Evolutionary conservation across 2,888 invertebrate species (phyloP), one percentile per base, ranked within the genome.

Genomic region (Pristionchus arcanus): DNA sequence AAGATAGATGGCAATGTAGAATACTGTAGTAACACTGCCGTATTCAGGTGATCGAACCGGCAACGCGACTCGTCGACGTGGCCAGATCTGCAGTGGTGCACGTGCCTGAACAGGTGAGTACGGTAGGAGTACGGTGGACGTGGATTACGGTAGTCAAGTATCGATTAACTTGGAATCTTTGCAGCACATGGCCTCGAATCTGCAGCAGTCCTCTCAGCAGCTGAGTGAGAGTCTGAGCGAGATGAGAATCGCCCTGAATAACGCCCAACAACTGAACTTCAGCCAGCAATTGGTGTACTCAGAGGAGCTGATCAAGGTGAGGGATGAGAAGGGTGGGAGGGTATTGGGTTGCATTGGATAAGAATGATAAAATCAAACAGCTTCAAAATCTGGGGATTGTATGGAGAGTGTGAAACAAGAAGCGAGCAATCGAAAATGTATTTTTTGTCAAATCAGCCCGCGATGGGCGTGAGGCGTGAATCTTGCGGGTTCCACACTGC

Each of bases 11-110:
- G 42, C 21, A 34, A 16, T 25, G 34, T 31, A 42, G 28, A 25
- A 3, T 87, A 71, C 71, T 71, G 68, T 87, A 87, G 1, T 21
- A 63, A 34, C 34, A 1, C 31, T 34, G 13, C 25, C 42, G 25
- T 42, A 87, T 87, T 21, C 86, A 91, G 86, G 83, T 91, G 42
- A 91, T 95, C 11, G 93, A 95, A 94, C 96, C 96, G n/a, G 95
- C 95, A 42, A 94, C 95, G 66, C 97, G 97, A 92, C 97, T 97
- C 90, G 96, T 97, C 0, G 96, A 97, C 91, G 97, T 97, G 0
- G 97, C 97, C 0, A 97, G 97, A 92, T 97, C 97, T 0, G 97
- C 97, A 4, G 96, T 98, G 90, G 98, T 98, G 0, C 97, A 97
- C 0, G 97, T 98, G 0, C 96, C 96, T 1, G 97, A 98, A 95